Base-by-base conservation (phyloP, 2,888 invertebrate species). In the Meiosimyza platycephala region DNA sequence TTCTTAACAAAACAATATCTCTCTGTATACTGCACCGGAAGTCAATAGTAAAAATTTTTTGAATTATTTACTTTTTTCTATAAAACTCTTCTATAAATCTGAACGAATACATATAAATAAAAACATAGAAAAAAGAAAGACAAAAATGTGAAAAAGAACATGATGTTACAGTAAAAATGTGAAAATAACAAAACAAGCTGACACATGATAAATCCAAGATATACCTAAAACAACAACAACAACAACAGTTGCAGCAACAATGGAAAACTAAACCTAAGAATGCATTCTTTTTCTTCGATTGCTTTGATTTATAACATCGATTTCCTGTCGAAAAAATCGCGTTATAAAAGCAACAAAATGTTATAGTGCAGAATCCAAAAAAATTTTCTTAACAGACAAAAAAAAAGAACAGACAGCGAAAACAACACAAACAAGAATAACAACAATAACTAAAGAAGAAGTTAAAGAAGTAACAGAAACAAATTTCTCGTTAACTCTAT, bases 261-360 rank as follows among this genome's bases (percentile, higher is more conserved):
- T n/a, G 60, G 48, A 48, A 47, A 55, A 55, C 55, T 22, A 18
- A 55, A 55, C 55, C 55, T 16, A 55, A 12, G 55, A 55, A 55
- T 55, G 55, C 55, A 55, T 55, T 55, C 11, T 22, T 18, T 55
- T 55, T 28, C 55, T 59, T 47, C 59, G 57, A 57, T 68, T 73
- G 52, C 73, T 75, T 71, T 78, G 78, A 78, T 78, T 78, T 78
- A 78, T 75, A 76, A 76, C 77, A 74, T 78, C 74, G 77, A 78
- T 78, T 78, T 77, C 76, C 76, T 75, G 75, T 76, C 75, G 77
- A 75, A 76, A 73, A 65, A 40, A 11, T 18, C 13, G 18, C 55
- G 54, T 55, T 47, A n/a, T 51, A 60, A 66, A 18, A 28, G 11
- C 52, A 22, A 18, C 50, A n/a, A 48, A 51, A 52, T 13, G 16